Evolutionary conservation across 2,888 invertebrate genomes (phyloP), one percentile per base, ranked within the genome.

Genomic region (Apomyelois bistriatella): DNA sequence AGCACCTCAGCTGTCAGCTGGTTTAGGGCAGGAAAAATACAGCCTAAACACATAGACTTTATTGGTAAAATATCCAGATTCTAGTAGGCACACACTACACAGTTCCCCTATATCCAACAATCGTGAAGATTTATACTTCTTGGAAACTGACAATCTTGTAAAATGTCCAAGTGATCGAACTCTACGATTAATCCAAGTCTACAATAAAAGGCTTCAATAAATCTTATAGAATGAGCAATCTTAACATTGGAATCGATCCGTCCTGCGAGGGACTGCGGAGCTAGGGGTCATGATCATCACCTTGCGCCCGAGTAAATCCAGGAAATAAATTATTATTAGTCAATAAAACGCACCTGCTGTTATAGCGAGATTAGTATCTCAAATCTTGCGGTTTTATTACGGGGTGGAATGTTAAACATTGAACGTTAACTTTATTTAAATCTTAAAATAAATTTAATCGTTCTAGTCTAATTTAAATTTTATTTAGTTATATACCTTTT

Each of bases 311-410:
- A 30, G 15, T 50, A 50, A 48, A 50, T 50, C 49, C 15, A 6
- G 41, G 17, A 35, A 42, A 51, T 51, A 51, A 51, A 42, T 42
- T 51, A 41, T 42, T 51, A 42, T 41, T 42, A 42, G 16, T 16
- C 35, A 51, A 35, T 51, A 51, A 51, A 51, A 51, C 35, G 35
- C 35, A 51, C 41, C 41, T 41, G 51, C 12, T 35, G 41, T 41
- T 17, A 42, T 35, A 35, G 32, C 42, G 35, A 35, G 42, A 42
- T 51, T 51, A 32, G 12, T 28, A 38, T 28, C 22, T 37, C 48
- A 48, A 40, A 41, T 51, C 12, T 35, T 32, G 15, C n/a, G 8
- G 8, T 48, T 37, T 48, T 48, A 38, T 38, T 13, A 5, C 12
- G 32, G 32, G 32, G 10, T 7, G 32, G n/a, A 36, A n/a, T 36